These are phyloP conservation scores for Halocynthia roretzi DNA, from an alignment of 23 tunicate species.

Conservation along the genomic window DNA sequence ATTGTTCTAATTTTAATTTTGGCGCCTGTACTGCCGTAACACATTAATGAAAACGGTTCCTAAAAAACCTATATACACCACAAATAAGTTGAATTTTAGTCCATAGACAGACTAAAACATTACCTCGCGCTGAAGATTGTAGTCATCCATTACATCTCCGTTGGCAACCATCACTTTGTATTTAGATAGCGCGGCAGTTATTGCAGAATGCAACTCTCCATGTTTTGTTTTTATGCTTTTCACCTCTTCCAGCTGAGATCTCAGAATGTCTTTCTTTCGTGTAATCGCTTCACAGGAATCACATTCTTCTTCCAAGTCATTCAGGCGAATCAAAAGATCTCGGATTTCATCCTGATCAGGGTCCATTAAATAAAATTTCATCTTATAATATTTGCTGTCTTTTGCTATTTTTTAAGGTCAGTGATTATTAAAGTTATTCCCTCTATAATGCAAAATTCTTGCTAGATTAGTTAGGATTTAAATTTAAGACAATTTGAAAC, in stretches of 20 bases:
- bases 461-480: too few relatives aligned
- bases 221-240: not conserved
- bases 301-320: conserved; percentile 28
- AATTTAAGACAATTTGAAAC: too few relatives aligned
- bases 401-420: conserved; percentile 9
- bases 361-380: not conserved
- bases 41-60: too few relatives aligned
- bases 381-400: conserved; percentile 2
- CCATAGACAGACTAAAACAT: not conserved
- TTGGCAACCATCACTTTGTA: conserved; percentile 27
- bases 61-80: too few relatives aligned
- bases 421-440: not conserved
- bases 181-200: conserved; percentile 1
- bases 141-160: conserved; percentile 19
- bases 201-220: not conserved
- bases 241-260: conserved; percentile 16
- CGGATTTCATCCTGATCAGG: conserved; percentile 27
- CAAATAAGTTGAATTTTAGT: not conserved
- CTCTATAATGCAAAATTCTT: too few relatives aligned
- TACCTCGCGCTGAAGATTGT: conserved; percentile 32
- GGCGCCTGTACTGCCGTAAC: too few relatives aligned
- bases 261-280: conserved; percentile 17
- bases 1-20: too few relatives aligned
- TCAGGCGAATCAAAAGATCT: conserved; percentile 18
- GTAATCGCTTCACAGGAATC: conserved; percentile 38